Evolutionary conservation across 2,888 invertebrate genomes (phyloP).

Genomic region (Anarsia innoxiella): DNA sequence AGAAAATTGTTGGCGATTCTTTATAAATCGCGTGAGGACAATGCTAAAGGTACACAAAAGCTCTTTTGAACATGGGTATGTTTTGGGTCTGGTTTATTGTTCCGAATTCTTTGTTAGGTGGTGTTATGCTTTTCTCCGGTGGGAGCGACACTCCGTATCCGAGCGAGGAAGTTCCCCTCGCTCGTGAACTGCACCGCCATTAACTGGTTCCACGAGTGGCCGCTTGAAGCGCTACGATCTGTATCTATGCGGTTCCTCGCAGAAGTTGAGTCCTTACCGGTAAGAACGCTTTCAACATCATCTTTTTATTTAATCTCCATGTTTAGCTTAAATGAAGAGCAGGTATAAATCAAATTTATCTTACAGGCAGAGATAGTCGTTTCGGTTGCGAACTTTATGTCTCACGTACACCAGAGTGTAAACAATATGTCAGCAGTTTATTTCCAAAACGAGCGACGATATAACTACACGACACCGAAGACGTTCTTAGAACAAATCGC

Average conservation of each 20-base stretch:
- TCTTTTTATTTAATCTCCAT: too few species aligned
- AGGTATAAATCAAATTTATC: too few species aligned
- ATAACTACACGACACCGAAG: constrained; percentile 98
- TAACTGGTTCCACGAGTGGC: constrained; percentile 99
- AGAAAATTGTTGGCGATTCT: constrained; percentile 97
- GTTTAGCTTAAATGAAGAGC: too few species aligned
- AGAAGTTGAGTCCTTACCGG: constrained; percentile 84
- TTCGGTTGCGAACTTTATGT: constrained; percentile 90
- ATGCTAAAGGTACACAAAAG: constrained; percentile 80
- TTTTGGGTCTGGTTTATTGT: background rate
- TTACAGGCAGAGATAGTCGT: constrained; percentile 74
- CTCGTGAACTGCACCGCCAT: constrained; percentile 94
- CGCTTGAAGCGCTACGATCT: constrained; percentile 90
- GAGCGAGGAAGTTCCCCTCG: constrained; percentile 95
- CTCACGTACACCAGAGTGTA: constrained; percentile 90
- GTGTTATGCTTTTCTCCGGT: constrained; percentile 97
- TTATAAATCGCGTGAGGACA: constrained; percentile 90
- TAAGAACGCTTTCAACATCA: constrained; percentile 31
- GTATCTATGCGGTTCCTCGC: constrained; percentile 89
- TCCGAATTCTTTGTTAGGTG: constrained; percentile 46
- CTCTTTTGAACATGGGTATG: too few species aligned
- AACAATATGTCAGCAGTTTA: constrained; percentile 89
- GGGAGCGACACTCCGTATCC: constrained; percentile 88
- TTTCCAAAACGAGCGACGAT: constrained; percentile 88
- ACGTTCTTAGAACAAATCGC: constrained; percentile 95